A percentile compares a stretch with the other conserved stretches of the same genome.
Evolutionary conservation across 2,113 vertebrate genomes (phyloP).

Genomic region (Cacatua alba): DNA sequence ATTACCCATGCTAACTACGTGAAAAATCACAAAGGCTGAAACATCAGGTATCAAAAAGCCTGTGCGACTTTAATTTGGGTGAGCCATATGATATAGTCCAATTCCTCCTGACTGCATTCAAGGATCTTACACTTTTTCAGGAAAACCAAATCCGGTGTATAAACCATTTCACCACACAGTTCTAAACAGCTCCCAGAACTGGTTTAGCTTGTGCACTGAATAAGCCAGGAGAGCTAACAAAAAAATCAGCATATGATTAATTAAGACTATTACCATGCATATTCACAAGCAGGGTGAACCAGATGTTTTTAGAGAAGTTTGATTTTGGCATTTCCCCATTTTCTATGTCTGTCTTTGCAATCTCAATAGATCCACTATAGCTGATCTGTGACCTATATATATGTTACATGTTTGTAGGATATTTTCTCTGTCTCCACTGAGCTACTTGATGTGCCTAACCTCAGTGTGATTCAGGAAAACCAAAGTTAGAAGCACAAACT

Average conservation of each 20-base stretch:
- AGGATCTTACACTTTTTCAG: neutral
- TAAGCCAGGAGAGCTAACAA: neutral
- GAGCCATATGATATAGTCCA: neutral
- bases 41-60: neutral
- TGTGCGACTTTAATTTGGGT: neutral
- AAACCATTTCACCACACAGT: neutral
- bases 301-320: neutral
- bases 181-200: neutral
- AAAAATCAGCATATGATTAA: neutral
- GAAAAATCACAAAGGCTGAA: neutral
- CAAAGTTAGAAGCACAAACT: slow-evolving; percentile 23
- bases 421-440: neutral
- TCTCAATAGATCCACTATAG: neutral
- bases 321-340: neutral
- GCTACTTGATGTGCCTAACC: neutral
- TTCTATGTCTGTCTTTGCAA: neutral
- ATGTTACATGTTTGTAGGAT: neutral
- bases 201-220: neutral
- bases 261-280: neutral
- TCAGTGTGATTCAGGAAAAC: slow-evolving; percentile 1
- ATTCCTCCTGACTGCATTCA: neutral
- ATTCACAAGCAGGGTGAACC: neutral
- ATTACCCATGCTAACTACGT: neutral
- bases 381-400: neutral
- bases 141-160: neutral